Base-by-base conservation (phyloP, 2,888 invertebrate species). In the Phyto melanocephala region DNA sequence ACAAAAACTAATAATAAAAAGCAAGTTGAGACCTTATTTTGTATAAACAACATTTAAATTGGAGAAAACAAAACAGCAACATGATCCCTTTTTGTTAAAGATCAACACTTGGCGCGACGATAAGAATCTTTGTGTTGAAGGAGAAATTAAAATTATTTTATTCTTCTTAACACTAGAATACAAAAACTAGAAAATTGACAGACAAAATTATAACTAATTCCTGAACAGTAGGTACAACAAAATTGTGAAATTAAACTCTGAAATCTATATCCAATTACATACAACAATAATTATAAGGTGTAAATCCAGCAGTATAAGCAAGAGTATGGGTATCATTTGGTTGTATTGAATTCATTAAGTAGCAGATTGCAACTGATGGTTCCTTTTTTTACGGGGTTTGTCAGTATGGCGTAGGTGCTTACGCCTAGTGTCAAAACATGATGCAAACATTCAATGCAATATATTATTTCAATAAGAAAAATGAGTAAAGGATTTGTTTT, bases 201-300 rank as follows among this genome's bases (percentile, higher is more conserved):
- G 85, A 85, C 85, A 83, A 82, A 85, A 84, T 85, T 85, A 85
- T 79, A 54, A 47, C 62, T 82, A 85, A 85, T 62, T 81, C 28
- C 22, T 20, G 6, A 62, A 42, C 58, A 63, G 11, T 35, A 54
- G 17, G 28, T 28, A 28, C 6, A 28, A 28, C n/a, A 70, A 60
- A 54, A 58, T 63, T 52, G 13, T 54, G 67, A 45, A 76, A 81
- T 71, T 65, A 58, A 68, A 71, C 54, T 60, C 11, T 74, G 20
- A 75, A 80, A 71, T 70, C 52, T 28, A 84, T 70, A 84, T 84
- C 84, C 84, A 82, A 84, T 84, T 84, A 84, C 84, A 75, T 81
- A 74, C 67, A 24, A 17, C n/a, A 40, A 75, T 82, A 84, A 84
- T 84, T 82, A 80, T 58, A 47, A 84, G 84, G 82, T 82, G 84